Evolutionary conservation across 2,113 vertebrate genomes (phyloP).

Genomic region (Triplophysa dalaica): DNA sequence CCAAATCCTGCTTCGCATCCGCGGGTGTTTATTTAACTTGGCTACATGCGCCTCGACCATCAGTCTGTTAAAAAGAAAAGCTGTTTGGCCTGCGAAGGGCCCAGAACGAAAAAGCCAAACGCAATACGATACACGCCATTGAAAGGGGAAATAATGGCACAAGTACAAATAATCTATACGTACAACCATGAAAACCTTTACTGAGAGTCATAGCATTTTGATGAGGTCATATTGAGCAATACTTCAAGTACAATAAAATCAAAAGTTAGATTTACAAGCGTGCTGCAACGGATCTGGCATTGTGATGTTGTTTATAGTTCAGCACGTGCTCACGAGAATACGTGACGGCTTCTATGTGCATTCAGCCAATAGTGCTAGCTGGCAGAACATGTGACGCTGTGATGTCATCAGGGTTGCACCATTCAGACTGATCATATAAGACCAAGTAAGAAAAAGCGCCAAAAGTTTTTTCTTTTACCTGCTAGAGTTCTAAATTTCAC

Average conservation of each 20-base stretch:
- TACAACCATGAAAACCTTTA: conserved; percentile 14
- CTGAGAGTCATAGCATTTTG: conserved; percentile 18
- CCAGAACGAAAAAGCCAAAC: conserved; percentile 49
- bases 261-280: conserved; percentile 26
- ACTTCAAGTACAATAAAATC: conserved; percentile 21
- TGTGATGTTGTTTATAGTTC: conserved; percentile 21
- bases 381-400: not conserved
- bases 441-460: too few relatives aligned
- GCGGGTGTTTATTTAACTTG: conserved; percentile 76
- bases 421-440: conserved; percentile 57
- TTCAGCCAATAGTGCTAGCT: not conserved
- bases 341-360: not conserved
- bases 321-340: not conserved
- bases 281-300: conserved; percentile 3
- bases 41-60: conserved; percentile 65
- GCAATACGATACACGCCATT: conserved; percentile 42
- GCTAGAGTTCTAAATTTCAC: too few relatives aligned
- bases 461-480: too few relatives aligned
- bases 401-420: conserved; percentile 61
- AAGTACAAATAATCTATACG: conserved; percentile 4
- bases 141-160: conserved; percentile 18
- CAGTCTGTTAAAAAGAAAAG: conserved; percentile 63
- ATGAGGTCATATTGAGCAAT: conserved; percentile 36
- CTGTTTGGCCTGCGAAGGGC: conserved; percentile 37
- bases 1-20: conserved; percentile 71